phyloP scores from a whole-genome alignment of 2,797 vertebrate genomes.

The Hipposideros larvatus region DNA sequence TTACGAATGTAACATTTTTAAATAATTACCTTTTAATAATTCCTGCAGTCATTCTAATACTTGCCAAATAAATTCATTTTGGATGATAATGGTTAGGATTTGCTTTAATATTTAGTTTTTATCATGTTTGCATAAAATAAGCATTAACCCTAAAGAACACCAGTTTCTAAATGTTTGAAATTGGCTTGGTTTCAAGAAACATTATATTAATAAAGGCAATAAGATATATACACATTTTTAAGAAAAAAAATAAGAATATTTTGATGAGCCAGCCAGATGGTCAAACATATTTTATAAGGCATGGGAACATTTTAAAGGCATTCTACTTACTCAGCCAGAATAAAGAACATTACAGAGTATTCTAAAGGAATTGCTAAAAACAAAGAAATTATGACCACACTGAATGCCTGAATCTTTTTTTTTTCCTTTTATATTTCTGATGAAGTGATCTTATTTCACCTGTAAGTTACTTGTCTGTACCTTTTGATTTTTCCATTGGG shows the following conservation, averaged over 20 bases:
- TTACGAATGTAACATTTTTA: not conserved
- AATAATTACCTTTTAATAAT: constrained; percentile 61
- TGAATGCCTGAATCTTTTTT: not conserved
- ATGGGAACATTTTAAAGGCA: not conserved
- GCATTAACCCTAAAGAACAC: not conserved
- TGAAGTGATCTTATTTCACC: not conserved
- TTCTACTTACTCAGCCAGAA: not conserved
- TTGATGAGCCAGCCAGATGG: not conserved
- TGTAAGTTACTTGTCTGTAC: not conserved
- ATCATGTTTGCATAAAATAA: constrained; percentile 33
- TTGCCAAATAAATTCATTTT: constrained; percentile 51
- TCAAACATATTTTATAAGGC: not conserved
- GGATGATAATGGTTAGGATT: constrained; percentile 18
- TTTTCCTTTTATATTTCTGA: constrained; percentile 24
- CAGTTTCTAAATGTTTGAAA: constrained; percentile 63
- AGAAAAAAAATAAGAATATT: not conserved
- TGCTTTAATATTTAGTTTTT: constrained; percentile 53
- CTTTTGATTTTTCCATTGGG: not conserved
- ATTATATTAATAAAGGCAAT: constrained; percentile 28
- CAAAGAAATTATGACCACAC: not conserved
- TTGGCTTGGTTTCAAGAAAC: not conserved
- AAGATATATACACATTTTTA: not conserved
- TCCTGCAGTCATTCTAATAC: not conserved
- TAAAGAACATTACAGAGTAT: constrained; percentile 1
- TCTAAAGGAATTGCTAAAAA: constrained; percentile 44